phyloP scores from a whole-genome alignment of 2,797 vertebrate species.

The Pipistrellus pipistrellus region DNA sequence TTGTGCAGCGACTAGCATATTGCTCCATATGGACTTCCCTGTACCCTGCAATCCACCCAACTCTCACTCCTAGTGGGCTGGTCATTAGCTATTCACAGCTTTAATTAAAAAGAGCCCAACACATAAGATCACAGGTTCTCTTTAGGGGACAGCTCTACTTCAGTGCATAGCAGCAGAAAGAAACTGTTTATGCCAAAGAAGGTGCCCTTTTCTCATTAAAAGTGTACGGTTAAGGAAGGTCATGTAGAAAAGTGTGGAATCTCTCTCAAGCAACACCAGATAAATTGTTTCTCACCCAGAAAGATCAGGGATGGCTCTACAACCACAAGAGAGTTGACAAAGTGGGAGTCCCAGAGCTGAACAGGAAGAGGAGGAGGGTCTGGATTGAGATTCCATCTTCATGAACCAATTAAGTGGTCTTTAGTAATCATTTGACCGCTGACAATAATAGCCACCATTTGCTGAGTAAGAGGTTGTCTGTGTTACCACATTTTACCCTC shows the following conservation, averaged over 20 bases:
- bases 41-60: not conserved
- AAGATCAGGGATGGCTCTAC: not conserved
- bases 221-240: constrained; percentile 1
- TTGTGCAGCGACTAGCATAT: not conserved
- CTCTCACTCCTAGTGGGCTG: not conserved
- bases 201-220: constrained; percentile 57
- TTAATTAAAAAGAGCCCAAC: constrained; percentile 68
- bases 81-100: constrained; percentile 33
- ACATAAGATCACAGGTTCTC: constrained; percentile 44
- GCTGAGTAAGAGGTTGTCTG: not conserved
- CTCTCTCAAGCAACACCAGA: not conserved
- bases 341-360: not conserved
- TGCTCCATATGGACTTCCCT: not conserved
- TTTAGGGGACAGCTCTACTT: constrained; percentile 34
- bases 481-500: not conserved
- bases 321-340: not conserved
- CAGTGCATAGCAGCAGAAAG: constrained; percentile 1
- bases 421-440: not conserved
- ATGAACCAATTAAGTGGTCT: not conserved
- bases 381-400: not conserved
- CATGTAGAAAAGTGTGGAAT: not conserved
- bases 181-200: constrained; percentile 52
- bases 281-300: not conserved
- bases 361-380: not conserved
- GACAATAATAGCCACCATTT: not conserved